Evolutionary conservation across 2,113 vertebrate genomes (phyloP).

Genomic region (Apistogramma diplotaenia): DNA sequence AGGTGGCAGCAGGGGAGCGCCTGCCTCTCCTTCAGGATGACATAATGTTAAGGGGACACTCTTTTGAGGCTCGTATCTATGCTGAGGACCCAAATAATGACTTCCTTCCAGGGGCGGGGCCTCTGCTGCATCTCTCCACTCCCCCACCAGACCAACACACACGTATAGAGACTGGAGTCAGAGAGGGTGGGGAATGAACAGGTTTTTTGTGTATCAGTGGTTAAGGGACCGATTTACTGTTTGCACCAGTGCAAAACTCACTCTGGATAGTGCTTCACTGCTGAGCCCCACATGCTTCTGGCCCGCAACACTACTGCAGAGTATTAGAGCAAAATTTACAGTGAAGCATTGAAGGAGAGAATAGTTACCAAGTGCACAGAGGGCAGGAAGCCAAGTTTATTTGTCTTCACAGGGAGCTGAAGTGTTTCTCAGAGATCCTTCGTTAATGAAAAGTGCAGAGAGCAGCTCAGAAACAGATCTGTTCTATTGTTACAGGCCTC

Average conservation of each 20-base stretch:
- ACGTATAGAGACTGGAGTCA: slow-evolving; percentile 94
- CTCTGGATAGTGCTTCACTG: background rate
- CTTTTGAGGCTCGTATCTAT: slow-evolving; percentile 96
- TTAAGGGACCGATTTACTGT: background rate
- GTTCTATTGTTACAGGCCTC: too few relatives aligned
- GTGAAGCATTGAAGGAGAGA: too few relatives aligned
- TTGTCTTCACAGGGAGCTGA: too few relatives aligned
- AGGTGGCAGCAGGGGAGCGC: slow-evolving; percentile 95
- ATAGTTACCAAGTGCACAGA: too few relatives aligned
- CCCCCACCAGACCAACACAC: slow-evolving; percentile 80
- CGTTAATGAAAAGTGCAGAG: too few relatives aligned
- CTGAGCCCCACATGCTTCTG: too few relatives aligned
- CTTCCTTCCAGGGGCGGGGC: slow-evolving; percentile 93
- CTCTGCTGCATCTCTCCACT: slow-evolving; percentile 88
- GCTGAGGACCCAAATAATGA: slow-evolving; percentile 92
- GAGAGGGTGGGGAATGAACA: slow-evolving; percentile 81
- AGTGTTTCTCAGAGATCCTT: too few relatives aligned
- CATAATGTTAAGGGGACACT: slow-evolving; percentile 86
- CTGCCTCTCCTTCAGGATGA: slow-evolving; percentile 91
- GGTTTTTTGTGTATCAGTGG: background rate
- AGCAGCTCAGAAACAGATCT: too few relatives aligned
- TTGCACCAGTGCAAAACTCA: too few relatives aligned
- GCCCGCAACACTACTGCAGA: too few relatives aligned
- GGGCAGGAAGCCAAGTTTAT: too few relatives aligned
- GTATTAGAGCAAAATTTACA: too few relatives aligned